These are phyloP conservation scores for Dasypogon diadema DNA, from an alignment of 2,888 invertebrate genomes.

Conservation along the genomic window DNA sequence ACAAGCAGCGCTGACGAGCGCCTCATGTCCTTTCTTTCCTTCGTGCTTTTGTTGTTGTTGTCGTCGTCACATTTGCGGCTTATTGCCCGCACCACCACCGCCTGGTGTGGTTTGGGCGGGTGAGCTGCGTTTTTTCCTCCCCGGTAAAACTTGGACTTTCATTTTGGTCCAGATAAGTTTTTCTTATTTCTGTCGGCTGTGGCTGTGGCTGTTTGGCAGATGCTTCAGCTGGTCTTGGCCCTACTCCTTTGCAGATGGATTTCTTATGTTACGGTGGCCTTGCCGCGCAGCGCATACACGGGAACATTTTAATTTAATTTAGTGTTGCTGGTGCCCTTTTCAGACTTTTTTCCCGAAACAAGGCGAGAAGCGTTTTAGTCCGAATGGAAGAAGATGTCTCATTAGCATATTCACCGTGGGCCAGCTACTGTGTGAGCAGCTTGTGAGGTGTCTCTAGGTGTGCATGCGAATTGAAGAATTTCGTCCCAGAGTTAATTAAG, in stretches of 20 bases:
- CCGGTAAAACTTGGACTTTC: conserved; percentile 22
- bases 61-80: conserved; percentile 48
- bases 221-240: conserved; percentile 14
- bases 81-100: conserved; percentile 22
- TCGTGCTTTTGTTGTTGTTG: conserved; percentile 41
- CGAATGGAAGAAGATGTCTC: conserved; percentile 55
- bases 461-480: conserved; percentile 44
- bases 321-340: conserved; percentile 36
- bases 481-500: conserved; percentile 44
- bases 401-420: conserved; percentile 53
- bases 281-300: conserved; percentile 54
- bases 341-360: conserved; percentile 12
- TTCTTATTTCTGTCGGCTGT: conserved; percentile 15
- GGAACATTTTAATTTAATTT: conserved; percentile 57
- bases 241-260: conserved; percentile 52
- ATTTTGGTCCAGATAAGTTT: conserved; percentile 20
- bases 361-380: conserved; percentile 33
- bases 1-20: conserved; percentile 47
- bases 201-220: conserved; percentile 20
- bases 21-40: conserved; percentile 32
- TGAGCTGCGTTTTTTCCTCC: background rate
- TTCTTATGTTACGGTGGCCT: conserved; percentile 54
- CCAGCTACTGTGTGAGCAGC: conserved; percentile 54
- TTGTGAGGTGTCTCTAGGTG: conserved; percentile 47
- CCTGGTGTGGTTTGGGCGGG: conserved; percentile 25